These are phyloP conservation scores for Drosophila merina DNA, from an alignment of 2,888 invertebrate species.

Conservation along the genomic window DNA sequence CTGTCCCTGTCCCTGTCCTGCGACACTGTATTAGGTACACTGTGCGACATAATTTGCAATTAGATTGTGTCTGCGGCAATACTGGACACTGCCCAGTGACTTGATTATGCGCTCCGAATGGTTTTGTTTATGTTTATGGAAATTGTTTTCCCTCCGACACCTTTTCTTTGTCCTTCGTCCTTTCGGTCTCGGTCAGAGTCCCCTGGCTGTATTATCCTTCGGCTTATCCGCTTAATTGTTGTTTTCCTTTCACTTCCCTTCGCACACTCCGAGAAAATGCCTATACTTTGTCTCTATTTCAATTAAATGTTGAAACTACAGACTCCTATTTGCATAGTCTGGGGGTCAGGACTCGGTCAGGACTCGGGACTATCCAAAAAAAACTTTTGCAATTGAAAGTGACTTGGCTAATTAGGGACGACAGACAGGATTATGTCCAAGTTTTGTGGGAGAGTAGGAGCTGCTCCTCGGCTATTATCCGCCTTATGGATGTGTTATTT, in stretches of 20 bases:
- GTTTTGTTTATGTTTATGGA: constrained; percentile 67
- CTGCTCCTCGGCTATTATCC: background rate
- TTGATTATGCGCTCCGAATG: constrained; percentile 65
- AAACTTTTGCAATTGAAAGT: constrained; percentile 3
- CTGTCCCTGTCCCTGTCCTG: background rate
- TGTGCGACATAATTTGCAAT: constrained; percentile 62
- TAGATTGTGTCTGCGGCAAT: constrained; percentile 43
- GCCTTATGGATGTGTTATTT: background rate
- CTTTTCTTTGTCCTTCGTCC: background rate
- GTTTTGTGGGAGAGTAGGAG: background rate
- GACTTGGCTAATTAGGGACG: constrained; percentile 20
- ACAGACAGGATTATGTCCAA: background rate
- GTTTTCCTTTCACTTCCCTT: constrained; percentile 43
- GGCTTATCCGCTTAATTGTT: constrained; percentile 63
- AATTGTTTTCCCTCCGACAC: constrained; percentile 53
- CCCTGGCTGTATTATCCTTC: constrained; percentile 54
- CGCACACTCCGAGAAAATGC: background rate
- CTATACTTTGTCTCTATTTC: too few species aligned
- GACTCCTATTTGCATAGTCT: constrained; percentile 12
- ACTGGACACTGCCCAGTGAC: constrained; percentile 16
- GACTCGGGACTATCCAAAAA: constrained; percentile 3
- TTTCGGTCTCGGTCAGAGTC: background rate
- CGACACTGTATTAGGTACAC: constrained; percentile 34
- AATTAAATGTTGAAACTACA: too few species aligned
- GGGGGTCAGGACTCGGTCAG: too few species aligned